Evolutionary conservation across 2,888 invertebrate genomes (phyloP), one percentile per base, ranked within the genome.

Genomic region (Sarcophaga variegata): DNA sequence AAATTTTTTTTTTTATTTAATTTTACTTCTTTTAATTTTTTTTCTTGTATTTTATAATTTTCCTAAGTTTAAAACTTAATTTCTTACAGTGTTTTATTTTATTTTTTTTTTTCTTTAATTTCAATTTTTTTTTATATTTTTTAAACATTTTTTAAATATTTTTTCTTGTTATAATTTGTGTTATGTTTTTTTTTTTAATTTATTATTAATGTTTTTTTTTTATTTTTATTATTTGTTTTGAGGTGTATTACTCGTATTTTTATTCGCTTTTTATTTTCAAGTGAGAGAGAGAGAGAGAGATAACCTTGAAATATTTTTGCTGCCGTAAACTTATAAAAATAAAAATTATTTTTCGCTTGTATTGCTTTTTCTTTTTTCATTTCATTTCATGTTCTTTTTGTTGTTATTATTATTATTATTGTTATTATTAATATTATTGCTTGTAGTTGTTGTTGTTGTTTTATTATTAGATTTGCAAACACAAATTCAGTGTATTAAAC

Each of bases 231-330:
- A 54, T 63, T 49, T 27, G 47, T 49, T 80, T 37, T 59, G 74
- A 81, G 81, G 72, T 88, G 82, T 69, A 62, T 76, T 54, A 54
- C 54, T 54, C 54, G 54, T 54, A 54, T 54, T 14, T 54, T 12
- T 83, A 83, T 81, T 62, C n/a, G 71, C 75, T 80, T 75, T 79
- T 69, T 37, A 8, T 37, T 8, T 37, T 37, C 37, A 37, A 37
- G 37, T 37, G 37, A 37, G 37, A 37, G 27, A 27, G 14, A 22
- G 81, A 84, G 81, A 84, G 81, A 81, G 75, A 84, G 83, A 84
- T 87, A 84, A 84, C 87, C 87, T 87, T 87, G 87, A 84, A 87
- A 84, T 87, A 79, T 84, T 86, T 62, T 87, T 81, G 78, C 87
- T 84, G 83, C 81, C 86, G 83, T 81, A 83, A 81, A 75, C 59